These are phyloP conservation scores for Leucoma salicis DNA, from an alignment of 2,888 invertebrate species.

Conservation along the genomic window DNA sequence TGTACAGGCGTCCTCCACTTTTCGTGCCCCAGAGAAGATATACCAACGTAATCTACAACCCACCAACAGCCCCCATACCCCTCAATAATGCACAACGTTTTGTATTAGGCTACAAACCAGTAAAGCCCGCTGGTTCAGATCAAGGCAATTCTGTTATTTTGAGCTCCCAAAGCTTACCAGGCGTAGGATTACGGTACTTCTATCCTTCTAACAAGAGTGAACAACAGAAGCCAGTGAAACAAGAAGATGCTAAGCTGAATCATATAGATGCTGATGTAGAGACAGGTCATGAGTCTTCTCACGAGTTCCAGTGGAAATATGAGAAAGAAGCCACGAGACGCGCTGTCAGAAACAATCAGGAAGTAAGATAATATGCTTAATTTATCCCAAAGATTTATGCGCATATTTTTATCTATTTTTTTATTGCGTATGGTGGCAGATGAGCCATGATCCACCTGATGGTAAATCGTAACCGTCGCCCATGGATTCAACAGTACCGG, in stretches of 20 bases:
- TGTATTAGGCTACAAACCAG: conserved; percentile 65
- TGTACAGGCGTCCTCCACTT: conserved; percentile 64
- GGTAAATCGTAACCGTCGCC: no score
- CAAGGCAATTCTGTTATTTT: conserved; percentile 43
- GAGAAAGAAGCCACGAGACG: conserved; percentile 65
- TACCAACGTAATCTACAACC: conserved; percentile 60
- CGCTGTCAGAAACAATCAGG: conserved; percentile 50
- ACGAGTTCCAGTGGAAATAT: conserved; percentile 65
- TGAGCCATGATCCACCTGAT: no score
- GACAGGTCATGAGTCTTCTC: conserved; percentile 44
- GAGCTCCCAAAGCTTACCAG: conserved; percentile 66
- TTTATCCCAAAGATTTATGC: no score
- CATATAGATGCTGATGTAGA: conserved; percentile 56
- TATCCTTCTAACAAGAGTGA: conserved; percentile 53
- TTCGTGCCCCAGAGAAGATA: conserved; percentile 69
- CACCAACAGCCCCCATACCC: conserved; percentile 40
- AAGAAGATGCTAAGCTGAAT: conserved; percentile 65
- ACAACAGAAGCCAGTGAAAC: conserved; percentile 40
- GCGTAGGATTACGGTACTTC: conserved; percentile 68
- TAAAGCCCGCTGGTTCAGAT: conserved; percentile 15
- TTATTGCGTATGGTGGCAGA: no score
- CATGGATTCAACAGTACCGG: no score
- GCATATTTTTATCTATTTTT: no score
- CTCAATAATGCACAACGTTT: conserved; percentile 67
- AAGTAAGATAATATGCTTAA: conserved; percentile 57